Evolutionary conservation across 2,888 invertebrate species (phyloP).

Genomic region (Brachypterus glaber): DNA sequence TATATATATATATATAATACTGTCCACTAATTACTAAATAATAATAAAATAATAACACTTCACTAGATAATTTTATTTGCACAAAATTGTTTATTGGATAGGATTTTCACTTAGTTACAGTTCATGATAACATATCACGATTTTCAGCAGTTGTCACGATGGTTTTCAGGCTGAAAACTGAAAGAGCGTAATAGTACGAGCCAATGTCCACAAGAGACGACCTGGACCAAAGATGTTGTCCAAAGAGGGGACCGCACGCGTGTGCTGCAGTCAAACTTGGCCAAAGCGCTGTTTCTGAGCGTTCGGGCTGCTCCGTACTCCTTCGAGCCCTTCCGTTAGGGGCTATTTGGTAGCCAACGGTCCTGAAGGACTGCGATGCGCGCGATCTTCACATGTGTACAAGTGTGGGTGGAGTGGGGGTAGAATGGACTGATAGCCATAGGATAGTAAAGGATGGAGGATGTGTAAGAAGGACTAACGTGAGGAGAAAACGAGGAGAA

Average conservation of each 20-base stretch:
- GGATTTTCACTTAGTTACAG: no score
- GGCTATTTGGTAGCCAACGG: constrained; percentile 48
- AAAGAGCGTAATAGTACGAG: no score
- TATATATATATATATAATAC: background rate
- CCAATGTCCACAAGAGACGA: constrained; percentile 10
- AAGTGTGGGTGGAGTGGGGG: constrained; percentile 30
- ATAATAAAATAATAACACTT: no score
- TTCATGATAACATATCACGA: no score
- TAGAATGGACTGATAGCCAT: constrained; percentile 27
- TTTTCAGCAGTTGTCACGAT: no score
- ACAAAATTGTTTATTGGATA: no score
- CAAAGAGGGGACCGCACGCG: constrained; percentile 42
- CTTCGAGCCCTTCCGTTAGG: no score
- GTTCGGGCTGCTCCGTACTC: constrained; percentile 21
- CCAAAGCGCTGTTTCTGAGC: constrained; percentile 10
- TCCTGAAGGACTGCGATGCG: constrained; percentile 43
- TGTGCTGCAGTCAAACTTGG: constrained; percentile 29
- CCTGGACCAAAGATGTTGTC: constrained; percentile 37
- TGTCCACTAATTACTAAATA: background rate
- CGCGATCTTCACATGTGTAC: constrained; percentile 29
- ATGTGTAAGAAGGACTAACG: no score
- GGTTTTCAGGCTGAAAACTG: no score
- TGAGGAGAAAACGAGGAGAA: no score
- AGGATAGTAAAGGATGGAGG: no score
- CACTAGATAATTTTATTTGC: no score